A percentile compares a stretch with the other conserved stretches of the same genome.
Evolutionary conservation across 1,140 invertebrate species (phyloP).

Genomic region (Polypedilum vanderplanki): DNA sequence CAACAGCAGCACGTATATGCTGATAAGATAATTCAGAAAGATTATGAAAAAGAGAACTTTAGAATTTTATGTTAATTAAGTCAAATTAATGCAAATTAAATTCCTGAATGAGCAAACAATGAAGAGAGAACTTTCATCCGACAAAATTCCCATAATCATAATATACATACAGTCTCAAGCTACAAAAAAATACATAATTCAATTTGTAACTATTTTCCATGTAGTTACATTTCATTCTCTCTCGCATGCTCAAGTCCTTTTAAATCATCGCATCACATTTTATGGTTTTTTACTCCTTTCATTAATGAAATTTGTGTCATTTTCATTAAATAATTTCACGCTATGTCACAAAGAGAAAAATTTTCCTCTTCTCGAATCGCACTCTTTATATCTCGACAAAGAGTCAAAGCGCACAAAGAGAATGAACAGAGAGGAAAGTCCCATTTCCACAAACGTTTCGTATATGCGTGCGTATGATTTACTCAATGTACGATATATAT

Average conservation of each 20-base stretch:
- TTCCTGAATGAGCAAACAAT: slow-evolving; percentile 15
- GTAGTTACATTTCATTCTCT: not conserved
- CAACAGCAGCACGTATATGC: not conserved
- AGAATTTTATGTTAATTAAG: slow-evolving; percentile 7
- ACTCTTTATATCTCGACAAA: not conserved
- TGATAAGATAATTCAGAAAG: not conserved
- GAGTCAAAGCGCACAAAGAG: not conserved
- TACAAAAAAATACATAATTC: not conserved
- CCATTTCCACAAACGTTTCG: not conserved
- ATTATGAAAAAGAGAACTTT: not conserved
- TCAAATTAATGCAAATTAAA: slow-evolving; percentile 20
- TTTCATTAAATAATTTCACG: slow-evolving; percentile 13
- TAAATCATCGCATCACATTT: not conserved
- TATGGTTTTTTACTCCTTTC: not conserved
- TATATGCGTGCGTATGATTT: not conserved
- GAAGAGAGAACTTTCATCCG: not conserved
- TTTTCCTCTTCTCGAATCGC: not conserved
- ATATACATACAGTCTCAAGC: not conserved
- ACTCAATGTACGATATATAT: too few species aligned
- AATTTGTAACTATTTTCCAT: not conserved
- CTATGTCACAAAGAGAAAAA: slow-evolving; percentile 3
- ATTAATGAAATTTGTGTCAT: slow-evolving; percentile 14
- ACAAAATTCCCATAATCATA: not conserved
- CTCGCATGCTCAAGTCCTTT: not conserved
- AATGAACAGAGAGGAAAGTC: not conserved